phyloP scores from a whole-genome alignment of 2,113 vertebrate genomes.

The Poeciliopsis turrubarensis region DNA sequence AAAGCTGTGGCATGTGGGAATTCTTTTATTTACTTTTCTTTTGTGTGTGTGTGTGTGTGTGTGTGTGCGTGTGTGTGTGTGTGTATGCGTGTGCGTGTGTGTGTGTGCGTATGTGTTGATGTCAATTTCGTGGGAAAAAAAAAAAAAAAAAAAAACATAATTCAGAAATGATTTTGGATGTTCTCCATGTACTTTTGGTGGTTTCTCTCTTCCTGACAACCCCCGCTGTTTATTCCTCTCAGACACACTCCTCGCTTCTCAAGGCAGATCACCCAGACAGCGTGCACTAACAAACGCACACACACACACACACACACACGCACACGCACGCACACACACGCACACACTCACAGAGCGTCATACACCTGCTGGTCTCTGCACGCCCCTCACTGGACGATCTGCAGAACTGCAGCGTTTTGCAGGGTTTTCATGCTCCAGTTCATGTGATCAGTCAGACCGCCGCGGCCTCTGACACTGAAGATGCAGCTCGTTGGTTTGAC shows the following conservation, averaged over 20 bases:
- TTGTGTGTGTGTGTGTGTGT: too few relatives aligned
- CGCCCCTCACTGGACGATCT: conserved; percentile 56
- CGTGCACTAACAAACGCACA: conserved; percentile 35
- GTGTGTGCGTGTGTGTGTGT: neutral
- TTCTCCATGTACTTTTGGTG: conserved; percentile 40
- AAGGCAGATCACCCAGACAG: conserved; percentile 64
- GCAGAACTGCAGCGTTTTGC: conserved; percentile 65
- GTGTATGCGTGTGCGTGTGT: too few relatives aligned
- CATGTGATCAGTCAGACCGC: conserved; percentile 47
- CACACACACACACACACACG: neutral
- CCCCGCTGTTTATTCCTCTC: neutral
- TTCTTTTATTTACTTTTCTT: neutral
- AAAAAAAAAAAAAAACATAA: conserved; percentile 2
- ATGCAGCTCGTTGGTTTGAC: conserved; percentile 58
- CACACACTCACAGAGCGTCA: neutral
- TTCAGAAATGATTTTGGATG: conserved; percentile 39
- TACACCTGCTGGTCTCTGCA: conserved; percentile 17
- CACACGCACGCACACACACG: conserved; percentile 1
- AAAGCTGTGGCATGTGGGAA: conserved; percentile 50
- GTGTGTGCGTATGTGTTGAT: neutral
- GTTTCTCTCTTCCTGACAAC: conserved; percentile 14
- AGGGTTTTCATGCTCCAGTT: conserved; percentile 71
- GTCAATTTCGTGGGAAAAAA: conserved; percentile 4
- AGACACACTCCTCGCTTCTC: conserved; percentile 34
- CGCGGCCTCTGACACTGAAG: conserved; percentile 53